Conservation (phyloP, 1,140 invertebrate genomes). For the Acromyrmex charruanus region DNA sequence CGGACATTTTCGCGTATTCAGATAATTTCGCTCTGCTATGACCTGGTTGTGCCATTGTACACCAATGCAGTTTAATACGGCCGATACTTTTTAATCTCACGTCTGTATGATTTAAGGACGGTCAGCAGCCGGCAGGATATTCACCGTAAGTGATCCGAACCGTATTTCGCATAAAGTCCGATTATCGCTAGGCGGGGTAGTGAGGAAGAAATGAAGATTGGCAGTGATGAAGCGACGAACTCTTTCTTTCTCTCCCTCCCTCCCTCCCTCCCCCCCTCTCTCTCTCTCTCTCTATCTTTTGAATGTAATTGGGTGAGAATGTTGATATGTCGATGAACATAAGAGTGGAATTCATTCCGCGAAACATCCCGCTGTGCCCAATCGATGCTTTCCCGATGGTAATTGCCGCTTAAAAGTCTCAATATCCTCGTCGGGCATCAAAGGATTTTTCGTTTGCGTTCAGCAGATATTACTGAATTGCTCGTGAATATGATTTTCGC, state of each 20-base stretch:
- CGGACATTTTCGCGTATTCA: neutral
- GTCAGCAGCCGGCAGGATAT: conserved; percentile 3
- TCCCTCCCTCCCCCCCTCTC: accelerated
- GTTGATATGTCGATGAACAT: conserved; percentile 21
- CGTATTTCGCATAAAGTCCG: conserved; percentile 29
- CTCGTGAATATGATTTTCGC: conserved; percentile 23
- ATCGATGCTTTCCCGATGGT: neutral
- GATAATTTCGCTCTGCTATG: neutral
- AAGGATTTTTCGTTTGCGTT: conserved; percentile 42
- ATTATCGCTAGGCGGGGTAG: neutral
- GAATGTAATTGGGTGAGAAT: conserved; percentile 10
- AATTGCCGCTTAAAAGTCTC: conserved; percentile 54
- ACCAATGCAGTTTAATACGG: conserved; percentile 30
- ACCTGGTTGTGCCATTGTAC: neutral
- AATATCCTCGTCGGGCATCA: conserved; percentile 41
- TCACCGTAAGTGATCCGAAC: conserved; percentile 12
- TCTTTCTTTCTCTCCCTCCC: neutral
- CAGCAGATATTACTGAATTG: conserved; percentile 45
- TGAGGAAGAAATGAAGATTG: neutral
- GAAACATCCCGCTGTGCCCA: neutral
- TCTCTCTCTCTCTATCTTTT: too few relatives aligned
- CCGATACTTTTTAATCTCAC: conserved; percentile 49
- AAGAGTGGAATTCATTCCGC: conserved; percentile 18
- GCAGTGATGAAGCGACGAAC: neutral
- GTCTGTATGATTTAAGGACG: conserved; percentile 23